Conservation (phyloP, 2,113 vertebrate species). For the Micronisus gabar region DNA sequence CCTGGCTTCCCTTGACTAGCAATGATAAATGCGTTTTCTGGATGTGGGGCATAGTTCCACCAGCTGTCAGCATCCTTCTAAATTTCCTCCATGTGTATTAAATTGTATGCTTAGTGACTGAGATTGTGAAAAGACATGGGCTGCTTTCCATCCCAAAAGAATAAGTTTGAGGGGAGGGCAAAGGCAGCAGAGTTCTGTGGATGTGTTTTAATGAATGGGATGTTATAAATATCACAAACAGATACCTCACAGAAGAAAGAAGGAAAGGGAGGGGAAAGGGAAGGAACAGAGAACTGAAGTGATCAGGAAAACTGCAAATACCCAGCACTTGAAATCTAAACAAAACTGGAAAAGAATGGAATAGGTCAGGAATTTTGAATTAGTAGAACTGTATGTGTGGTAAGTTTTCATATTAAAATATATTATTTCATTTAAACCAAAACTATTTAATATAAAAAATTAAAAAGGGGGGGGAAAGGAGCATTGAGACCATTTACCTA, state of each 20-base stretch:
- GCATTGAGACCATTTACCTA: not conserved
- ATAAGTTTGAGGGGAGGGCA: not conserved
- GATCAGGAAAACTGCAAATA: not conserved
- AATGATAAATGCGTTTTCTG: not conserved
- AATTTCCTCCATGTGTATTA: not conserved
- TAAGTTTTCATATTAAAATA: not conserved
- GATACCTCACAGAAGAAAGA: not conserved
- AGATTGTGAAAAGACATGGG: not conserved
- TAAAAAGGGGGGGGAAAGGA: rapidly evolving
- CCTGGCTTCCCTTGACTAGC: not conserved
- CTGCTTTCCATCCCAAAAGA: not conserved
- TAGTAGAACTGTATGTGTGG: not conserved
- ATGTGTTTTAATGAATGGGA: not conserved
- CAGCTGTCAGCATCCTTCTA: not conserved
- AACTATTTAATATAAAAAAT: not conserved
- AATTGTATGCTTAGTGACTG: not conserved
- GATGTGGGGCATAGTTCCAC: not conserved
- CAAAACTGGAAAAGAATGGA: not conserved
- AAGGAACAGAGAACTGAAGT: not conserved
- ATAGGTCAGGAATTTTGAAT: not conserved
- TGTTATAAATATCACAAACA: not conserved
- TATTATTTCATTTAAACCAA: not conserved
- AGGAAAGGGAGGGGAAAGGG: not conserved
- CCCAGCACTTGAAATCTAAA: not conserved
- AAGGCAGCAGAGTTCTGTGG: not conserved